Percentiles rank a stretch among this genome's conserved stretches.
Conservation (phyloP, 1,140 invertebrate species). For the Calephelis nemesis region DNA sequence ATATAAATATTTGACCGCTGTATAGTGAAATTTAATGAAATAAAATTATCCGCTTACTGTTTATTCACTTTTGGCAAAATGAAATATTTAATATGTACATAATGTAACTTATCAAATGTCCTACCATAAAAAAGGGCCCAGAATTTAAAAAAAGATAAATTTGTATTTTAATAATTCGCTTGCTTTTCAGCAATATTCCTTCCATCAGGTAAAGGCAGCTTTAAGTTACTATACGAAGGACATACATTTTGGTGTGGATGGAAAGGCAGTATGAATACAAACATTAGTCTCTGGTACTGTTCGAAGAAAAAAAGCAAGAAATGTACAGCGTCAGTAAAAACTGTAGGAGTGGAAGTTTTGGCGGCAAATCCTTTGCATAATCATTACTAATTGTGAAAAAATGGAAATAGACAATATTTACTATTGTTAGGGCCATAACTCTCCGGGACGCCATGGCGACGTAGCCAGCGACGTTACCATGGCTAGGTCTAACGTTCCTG, state of each 20-base stretch:
- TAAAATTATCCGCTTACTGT: too few relatives aligned
- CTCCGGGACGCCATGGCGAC: too few relatives aligned
- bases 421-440: too few relatives aligned
- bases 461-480: too few relatives aligned
- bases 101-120: too few relatives aligned
- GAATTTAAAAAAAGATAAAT: background rate
- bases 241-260: slow-evolving; percentile 11
- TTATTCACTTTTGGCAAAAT: too few relatives aligned
- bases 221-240: slow-evolving; percentile 8
- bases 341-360: background rate
- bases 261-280: slow-evolving; percentile 9
- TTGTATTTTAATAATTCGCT: slow-evolving; percentile 6
- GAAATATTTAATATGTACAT: too few relatives aligned
- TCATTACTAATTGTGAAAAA: background rate
- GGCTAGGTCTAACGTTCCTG: too few relatives aligned
- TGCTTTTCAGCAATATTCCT: slow-evolving; percentile 29
- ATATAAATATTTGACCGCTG: too few relatives aligned
- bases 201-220: slow-evolving; percentile 21
- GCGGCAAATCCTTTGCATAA: background rate
- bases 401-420: background rate
- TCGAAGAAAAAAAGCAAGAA: slow-evolving; percentile 11
- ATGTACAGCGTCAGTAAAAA: slow-evolving; percentile 5
- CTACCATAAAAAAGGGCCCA: too few relatives aligned
- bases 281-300: slow-evolving; percentile 1
- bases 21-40: too few relatives aligned